Evolutionary conservation across 2,113 vertebrate species (phyloP), one percentile per base, ranked within the genome.

Genomic region (Natator depressus): DNA sequence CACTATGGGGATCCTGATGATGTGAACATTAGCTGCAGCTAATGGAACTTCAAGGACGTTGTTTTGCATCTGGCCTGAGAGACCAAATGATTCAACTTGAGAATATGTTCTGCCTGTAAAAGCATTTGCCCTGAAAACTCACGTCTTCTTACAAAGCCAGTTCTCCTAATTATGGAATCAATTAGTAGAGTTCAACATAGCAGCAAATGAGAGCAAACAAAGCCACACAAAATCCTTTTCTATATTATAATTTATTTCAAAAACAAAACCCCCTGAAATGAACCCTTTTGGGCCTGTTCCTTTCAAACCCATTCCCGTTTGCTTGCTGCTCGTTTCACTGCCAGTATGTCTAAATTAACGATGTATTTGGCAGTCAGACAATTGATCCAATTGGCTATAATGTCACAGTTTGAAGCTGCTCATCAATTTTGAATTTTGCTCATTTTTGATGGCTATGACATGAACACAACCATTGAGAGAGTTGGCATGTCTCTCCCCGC

Each of bases 31-130:
- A 31, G 85, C 53, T 88, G 96, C 81, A 0, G 5, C 91, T 97
- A 97, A 97, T 97, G 96, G 96, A 96, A 95, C 93, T 97, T 97
- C 97, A 96, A 98, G 97, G 96, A 96, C 96, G 92, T 95, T 97
- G 90, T 89, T 96, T 96, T 95, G 90, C 89, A 91, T 95, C 84
- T 95, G 94, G 35, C 31, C 49, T 96, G 88, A 97, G 88, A 96
- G 94, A 90, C 82, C 94, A 95, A 97, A 96, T 95, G 75, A 93
- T 94, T 97, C 91, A 85, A 94, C 94, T 97, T 97, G 86, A 85
- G 89, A 92, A 94, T 90, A 94, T 91, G 29, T 82, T 94, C 84
- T 93, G 85, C 55, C 94, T 91, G 89, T 88, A 95, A 97, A 96
- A 96, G 92, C 96, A 91, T 97, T 94, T 94, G 93, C 96, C 92